A percentile compares a stretch with the other conserved stretches of the same genome.
phyloP scores from a whole-genome alignment of 2,797 vertebrate species.

The Sebastes itinus region DNA sequence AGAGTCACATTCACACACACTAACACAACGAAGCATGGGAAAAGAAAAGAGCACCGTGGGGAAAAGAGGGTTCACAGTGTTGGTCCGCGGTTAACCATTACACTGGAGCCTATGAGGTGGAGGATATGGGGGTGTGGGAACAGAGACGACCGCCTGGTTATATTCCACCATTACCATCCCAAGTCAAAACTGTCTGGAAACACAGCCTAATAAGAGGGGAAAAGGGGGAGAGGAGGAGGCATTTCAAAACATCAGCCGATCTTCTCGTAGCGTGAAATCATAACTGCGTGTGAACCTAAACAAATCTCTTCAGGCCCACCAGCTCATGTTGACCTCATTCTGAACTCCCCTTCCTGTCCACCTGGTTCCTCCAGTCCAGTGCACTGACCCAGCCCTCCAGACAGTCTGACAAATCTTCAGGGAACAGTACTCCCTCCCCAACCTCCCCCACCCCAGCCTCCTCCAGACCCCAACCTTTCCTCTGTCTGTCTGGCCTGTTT shows the following conservation, averaged over 20 bases:
- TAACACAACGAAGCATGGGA: slow-evolving; percentile 40
- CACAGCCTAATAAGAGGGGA: slow-evolving; percentile 11
- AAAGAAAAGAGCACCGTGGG: slow-evolving; percentile 42
- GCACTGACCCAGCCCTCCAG: slow-evolving; percentile 58
- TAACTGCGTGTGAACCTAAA: slow-evolving; percentile 44
- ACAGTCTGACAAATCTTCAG: slow-evolving; percentile 74
- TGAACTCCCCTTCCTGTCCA: slow-evolving; percentile 63
- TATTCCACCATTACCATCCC: slow-evolving; percentile 54
- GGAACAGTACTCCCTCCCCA: slow-evolving; percentile 46
- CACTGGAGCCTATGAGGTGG: slow-evolving; percentile 50
- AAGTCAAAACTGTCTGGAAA: slow-evolving; percentile 48
- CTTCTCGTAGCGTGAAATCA: slow-evolving; percentile 6
- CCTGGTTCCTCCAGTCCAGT: slow-evolving; percentile 58
- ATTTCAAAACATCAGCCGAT: slow-evolving; percentile 15
- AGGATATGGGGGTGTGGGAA: slow-evolving; percentile 78
- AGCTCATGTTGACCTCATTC: slow-evolving; percentile 39
- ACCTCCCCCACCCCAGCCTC: not conserved
- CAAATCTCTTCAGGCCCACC: slow-evolving; percentile 32
- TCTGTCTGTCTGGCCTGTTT: slow-evolving; percentile 64
- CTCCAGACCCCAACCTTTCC: slow-evolving; percentile 30
- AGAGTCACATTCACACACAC: not conserved
- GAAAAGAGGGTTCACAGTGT: slow-evolving; percentile 51
- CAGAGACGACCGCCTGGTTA: slow-evolving; percentile 49
- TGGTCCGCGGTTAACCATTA: slow-evolving; percentile 69
- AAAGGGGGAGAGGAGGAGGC: not conserved